Evolutionary conservation across 1,140 invertebrate genomes (phyloP), one percentile per base, ranked within the genome.

Genomic region (Conus betulinus): DNA sequence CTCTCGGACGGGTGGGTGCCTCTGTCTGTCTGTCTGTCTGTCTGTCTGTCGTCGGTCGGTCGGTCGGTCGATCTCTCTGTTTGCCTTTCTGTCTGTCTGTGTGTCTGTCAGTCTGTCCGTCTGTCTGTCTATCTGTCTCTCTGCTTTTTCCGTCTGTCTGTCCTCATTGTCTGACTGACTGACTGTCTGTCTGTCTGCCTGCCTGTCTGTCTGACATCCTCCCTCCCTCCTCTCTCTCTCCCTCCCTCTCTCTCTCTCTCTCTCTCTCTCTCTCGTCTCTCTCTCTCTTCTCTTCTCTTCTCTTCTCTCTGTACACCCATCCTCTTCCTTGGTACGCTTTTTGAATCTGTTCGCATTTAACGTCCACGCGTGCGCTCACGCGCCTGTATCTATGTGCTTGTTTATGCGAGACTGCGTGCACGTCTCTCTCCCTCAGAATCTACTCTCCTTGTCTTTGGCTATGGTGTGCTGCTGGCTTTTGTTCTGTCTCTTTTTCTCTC

Each of bases 1-100:
- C 91, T 10, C 91, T 94, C 67, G 93, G 93, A 71, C 5, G 82
- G 82, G 82, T 84, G 23, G 63, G 57, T 23, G 7, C 23, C 11
- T 71, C 67, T 71, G 0, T 55, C 53, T 7, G 5, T 52, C 20
- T 71, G 11, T 71, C 67, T 71, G 20, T 71, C 20, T 71, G 67
- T 71, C 20, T 71, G 11, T 13, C 20, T 71, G 20, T 71, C 67
- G 15, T 20, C 6, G 11, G 11, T 20, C 20, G 20, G 6, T 71
- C 20, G 13, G 20, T n/a, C 20, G 11, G 13, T 17, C 20, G 6
- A 17, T 71, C 13, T n/a, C 0, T 71, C 10, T 20, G 20, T 23
- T 71, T 71, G 8, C 20, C 20, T 71, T 71, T 71, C 6, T n/a
- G 0, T n/a, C 20, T 71, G 15, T 71, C 11, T 71, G 67, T 71